phyloP scores from a whole-genome alignment of 1,140 invertebrate genomes.

The Manduca sexta region DNA sequence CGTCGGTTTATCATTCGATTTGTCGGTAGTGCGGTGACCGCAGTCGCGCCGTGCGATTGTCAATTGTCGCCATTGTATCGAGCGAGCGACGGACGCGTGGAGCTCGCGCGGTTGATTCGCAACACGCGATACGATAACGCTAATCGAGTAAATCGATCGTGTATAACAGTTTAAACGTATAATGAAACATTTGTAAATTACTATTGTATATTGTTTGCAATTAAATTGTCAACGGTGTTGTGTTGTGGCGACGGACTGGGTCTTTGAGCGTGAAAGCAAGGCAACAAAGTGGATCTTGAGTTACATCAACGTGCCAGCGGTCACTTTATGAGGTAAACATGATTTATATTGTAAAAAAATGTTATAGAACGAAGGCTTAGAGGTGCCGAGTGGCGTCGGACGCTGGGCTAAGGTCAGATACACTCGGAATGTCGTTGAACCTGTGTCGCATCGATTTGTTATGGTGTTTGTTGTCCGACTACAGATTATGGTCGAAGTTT shows the following conservation, averaged over 20 bases:
- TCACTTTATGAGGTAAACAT: conserved; percentile 64
- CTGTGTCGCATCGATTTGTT: conserved; percentile 25
- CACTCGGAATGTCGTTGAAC: conserved; percentile 22
- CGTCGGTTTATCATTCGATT: conserved; percentile 63
- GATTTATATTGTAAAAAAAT: conserved; percentile 1
- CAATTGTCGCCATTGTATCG: conserved; percentile 68
- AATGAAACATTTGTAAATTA: conserved; percentile 13
- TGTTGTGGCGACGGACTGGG: conserved; percentile 39
- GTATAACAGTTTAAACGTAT: conserved; percentile 20
- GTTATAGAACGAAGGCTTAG: neutral
- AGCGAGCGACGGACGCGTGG: conserved; percentile 49
- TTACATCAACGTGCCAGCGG: conserved; percentile 68
- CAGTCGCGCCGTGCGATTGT: conserved; percentile 61
- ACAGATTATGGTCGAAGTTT: no score
- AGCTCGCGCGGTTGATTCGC: conserved; percentile 45
- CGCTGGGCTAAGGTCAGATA: neutral
- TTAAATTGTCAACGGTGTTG: conserved; percentile 28
- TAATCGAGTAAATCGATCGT: conserved; percentile 41
- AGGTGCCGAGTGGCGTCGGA: neutral
- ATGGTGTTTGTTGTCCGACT: conserved; percentile 16
- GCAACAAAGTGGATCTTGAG: conserved; percentile 57
- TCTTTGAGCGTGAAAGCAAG: conserved; percentile 25
- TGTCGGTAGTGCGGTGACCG: conserved; percentile 53
- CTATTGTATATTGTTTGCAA: conserved; percentile 5
- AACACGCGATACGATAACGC: conserved; percentile 44